A percentile compares a stretch with the other conserved stretches of the same genome.
These are phyloP conservation scores for Trissolcus basalis DNA, from an alignment of 1,140 invertebrate species.

Conservation along the genomic window DNA sequence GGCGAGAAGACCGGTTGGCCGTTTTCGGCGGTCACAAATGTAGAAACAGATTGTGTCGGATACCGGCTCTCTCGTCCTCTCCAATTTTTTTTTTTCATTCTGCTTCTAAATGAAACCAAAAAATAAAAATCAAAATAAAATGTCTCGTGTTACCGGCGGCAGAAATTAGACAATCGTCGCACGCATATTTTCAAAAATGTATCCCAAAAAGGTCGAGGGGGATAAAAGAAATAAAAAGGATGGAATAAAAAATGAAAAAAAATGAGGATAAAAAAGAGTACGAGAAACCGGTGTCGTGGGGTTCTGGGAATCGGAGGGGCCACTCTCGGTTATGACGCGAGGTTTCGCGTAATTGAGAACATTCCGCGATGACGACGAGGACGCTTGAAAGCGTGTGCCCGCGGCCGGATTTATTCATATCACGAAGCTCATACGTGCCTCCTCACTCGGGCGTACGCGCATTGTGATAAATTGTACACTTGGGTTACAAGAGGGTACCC, in stretches of 20 bases:
- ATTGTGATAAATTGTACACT: slow-evolving; percentile 58
- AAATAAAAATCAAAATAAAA: slow-evolving; percentile 36
- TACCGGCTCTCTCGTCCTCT: slow-evolving; percentile 47
- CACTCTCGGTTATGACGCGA: no score
- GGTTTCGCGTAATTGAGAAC: no score
- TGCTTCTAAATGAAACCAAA: no score
- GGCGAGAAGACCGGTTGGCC: slow-evolving; percentile 41
- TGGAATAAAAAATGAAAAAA: no score
- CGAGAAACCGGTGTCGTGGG: no score
- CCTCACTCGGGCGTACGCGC: slow-evolving; percentile 25
- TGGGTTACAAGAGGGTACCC: slow-evolving; percentile 52
- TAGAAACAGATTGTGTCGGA: slow-evolving; percentile 60
- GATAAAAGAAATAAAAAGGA: no score
- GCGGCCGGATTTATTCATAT: slow-evolving; percentile 48
- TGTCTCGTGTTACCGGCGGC: slow-evolving; percentile 23
- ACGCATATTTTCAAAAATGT: slow-evolving; percentile 10
- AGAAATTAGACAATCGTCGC: slow-evolving; percentile 29
- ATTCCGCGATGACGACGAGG: slow-evolving; percentile 24
- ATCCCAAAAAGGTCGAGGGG: no score
- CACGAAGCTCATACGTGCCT: slow-evolving; percentile 47
- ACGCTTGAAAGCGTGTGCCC: slow-evolving; percentile 22
- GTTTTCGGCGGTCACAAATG: slow-evolving; percentile 51
- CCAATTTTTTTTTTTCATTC: slow-evolving; percentile 15
- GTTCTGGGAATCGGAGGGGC: no score
- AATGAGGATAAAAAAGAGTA: no score